Percentiles rank a stretch among this genome's conserved stretches.
These are phyloP conservation scores for Anguilla anguilla DNA, from an alignment of 2,797 vertebrate species.

Conservation along the genomic window DNA sequence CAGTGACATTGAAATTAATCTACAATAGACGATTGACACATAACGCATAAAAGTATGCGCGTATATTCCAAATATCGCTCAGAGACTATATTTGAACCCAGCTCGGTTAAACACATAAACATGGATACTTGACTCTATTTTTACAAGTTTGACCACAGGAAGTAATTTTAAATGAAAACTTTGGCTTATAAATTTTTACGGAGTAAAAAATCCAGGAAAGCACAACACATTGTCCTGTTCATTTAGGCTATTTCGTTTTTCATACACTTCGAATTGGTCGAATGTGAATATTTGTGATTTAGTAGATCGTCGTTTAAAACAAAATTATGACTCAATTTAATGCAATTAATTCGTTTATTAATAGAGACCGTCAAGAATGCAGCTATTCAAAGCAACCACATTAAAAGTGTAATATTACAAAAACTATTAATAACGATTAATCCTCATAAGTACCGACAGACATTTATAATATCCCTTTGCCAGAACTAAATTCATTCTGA, in stretches of 20 bases:
- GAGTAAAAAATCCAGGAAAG: too few species aligned
- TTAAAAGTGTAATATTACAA: not conserved
- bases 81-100: not conserved
- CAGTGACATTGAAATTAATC: not conserved
- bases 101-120: not conserved
- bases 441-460: not conserved
- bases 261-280: not conserved
- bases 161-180: not conserved
- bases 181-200: too few species aligned
- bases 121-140: not conserved
- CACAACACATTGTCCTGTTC: too few species aligned
- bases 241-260: not conserved
- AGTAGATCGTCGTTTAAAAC: not conserved
- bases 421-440: not conserved
- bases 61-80: not conserved
- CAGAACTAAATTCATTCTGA: not conserved
- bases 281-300: not conserved
- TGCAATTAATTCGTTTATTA: not conserved
- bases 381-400: not conserved
- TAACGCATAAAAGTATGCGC: not conserved
- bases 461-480: not conserved
- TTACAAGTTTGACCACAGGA: not conserved
- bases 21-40: not conserved
- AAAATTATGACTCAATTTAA: not conserved
- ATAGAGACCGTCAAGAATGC: not conserved